Base-by-base conservation (phyloP, 2,797 vertebrate genomes). In the Neomorphus geoffroyi region DNA sequence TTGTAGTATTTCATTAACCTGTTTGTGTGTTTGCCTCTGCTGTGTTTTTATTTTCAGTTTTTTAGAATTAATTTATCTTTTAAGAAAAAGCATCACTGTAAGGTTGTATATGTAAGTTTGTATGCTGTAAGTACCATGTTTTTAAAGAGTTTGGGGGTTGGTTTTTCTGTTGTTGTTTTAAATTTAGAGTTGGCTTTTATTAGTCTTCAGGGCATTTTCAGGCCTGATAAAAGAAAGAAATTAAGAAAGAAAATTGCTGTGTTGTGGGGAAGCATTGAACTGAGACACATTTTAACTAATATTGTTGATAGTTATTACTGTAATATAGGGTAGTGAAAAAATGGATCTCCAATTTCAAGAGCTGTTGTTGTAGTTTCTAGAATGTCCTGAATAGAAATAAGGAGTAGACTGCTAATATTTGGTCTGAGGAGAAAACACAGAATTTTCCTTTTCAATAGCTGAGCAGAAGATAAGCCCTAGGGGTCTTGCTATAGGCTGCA, bases 151-250 rank as follows among this genome's bases (percentile, higher is more conserved):
- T 85, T 84, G 11, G 30, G 43, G 28, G 17, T 41, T n/a, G 23
- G 0, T 30, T 45, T 91, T 41, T 65, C n/a, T 60, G 13, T 77
- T 50, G 13, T 61, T 88, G 13, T 56, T 51, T 90, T 66, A 71
- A 70, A 88, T 82, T 61, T 54, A 66, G 16, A 71, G 22, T 75
- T 35, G 65, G 19, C 69, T 41, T 80, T 85, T 88, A 91, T 80
- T 92, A 66, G 32, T 84, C 83, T 88, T 95, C 33, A 54, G 73
- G 66, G 86, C 41, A 54, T 90, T 94, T 94, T 90, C 70, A 90
- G 73, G 79, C 62, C 22, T 46, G 50, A 54, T 90, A 77, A 93
- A 87, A 81, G 58, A 66, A 88, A 19, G 48, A 89, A 87, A 92
- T 91, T 72, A 90, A 80, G 75, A 69, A 86, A 75, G 80, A 75